Evolutionary conservation across 2,797 vertebrate species (phyloP).

Genomic region (Crenuchus spilurus): DNA sequence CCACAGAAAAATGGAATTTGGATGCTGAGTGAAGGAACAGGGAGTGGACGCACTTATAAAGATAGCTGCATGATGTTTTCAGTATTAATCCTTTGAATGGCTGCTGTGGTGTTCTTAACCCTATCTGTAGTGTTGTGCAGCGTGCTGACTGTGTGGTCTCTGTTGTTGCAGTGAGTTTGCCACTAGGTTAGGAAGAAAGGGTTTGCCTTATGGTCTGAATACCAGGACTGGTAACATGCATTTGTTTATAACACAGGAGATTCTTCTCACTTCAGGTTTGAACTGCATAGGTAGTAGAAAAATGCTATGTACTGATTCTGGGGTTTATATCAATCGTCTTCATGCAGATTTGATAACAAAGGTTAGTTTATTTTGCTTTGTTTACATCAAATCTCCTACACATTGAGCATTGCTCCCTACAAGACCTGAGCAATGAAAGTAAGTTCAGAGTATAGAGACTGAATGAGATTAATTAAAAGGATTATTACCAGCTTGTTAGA

Average conservation of each 20-base stretch:
- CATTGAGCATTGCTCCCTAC: not conserved
- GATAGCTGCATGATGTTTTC: slow-evolving; percentile 28
- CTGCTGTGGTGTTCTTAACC: slow-evolving; percentile 11
- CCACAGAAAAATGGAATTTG: no score
- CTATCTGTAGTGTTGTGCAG: slow-evolving; percentile 28
- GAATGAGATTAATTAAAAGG: not conserved
- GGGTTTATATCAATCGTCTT: not conserved
- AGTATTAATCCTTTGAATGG: slow-evolving; percentile 22
- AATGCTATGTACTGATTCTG: not conserved
- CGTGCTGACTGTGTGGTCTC: slow-evolving; percentile 24
- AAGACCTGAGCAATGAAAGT: not conserved
- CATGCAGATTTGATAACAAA: no score
- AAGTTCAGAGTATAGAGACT: not conserved
- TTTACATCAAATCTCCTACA: not conserved
- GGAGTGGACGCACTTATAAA: not conserved
- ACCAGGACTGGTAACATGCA: slow-evolving; percentile 3
- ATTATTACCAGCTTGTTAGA: not conserved
- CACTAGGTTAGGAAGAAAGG: slow-evolving; percentile 1
- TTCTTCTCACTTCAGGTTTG: not conserved
- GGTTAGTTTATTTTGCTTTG: not conserved
- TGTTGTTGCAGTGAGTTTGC: not conserved
- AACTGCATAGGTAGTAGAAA: not conserved
- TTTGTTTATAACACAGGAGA: slow-evolving; percentile 17
- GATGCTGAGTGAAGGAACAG: not conserved
- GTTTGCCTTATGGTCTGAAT: not conserved